A percentile compares a stretch with the other conserved stretches of the same genome.
Evolutionary conservation across 2,888 invertebrate species (phyloP).

Genomic region (Troides oblongomaculatus): DNA sequence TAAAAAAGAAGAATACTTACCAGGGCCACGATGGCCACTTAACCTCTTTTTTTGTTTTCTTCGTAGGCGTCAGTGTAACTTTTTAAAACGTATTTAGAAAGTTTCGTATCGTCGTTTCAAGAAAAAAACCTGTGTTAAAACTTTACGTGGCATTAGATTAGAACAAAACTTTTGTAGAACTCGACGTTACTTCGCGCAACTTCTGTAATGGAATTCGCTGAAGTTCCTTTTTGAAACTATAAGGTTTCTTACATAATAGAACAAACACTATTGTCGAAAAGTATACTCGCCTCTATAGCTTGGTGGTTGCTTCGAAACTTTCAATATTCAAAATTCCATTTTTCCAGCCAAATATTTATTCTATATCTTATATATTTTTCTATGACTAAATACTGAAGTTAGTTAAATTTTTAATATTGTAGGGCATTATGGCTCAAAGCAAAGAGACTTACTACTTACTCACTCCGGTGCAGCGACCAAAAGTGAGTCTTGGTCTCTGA

Average conservation of each 20-base stretch:
- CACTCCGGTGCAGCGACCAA: too few relatives aligned
- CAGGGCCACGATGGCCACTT: background rate
- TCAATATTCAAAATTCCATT: too few relatives aligned
- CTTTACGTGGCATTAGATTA: conserved; percentile 19
- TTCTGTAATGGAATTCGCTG: conserved; percentile 25
- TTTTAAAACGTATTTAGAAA: conserved; percentile 1
- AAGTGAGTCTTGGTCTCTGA: too few relatives aligned
- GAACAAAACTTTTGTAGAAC: conserved; percentile 14
- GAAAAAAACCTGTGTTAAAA: conserved; percentile 17
- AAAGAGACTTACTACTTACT: too few relatives aligned
- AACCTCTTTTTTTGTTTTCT: background rate
- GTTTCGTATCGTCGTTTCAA: conserved; percentile 5
- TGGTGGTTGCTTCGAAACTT: background rate
- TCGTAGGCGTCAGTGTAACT: background rate
- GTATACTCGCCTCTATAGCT: background rate
- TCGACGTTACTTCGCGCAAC: conserved; percentile 9
- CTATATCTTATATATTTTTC: too few relatives aligned
- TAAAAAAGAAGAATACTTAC: background rate
- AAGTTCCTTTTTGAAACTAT: conserved; percentile 11
- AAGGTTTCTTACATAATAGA: conserved; percentile 1
- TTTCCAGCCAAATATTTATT: too few relatives aligned
- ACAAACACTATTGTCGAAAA: background rate
- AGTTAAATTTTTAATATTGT: too few relatives aligned
- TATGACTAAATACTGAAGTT: too few relatives aligned
- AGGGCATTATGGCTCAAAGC: too few relatives aligned